Conservation (phyloP, 2,888 invertebrate species). For the Caenorhabditis zanzibari region DNA sequence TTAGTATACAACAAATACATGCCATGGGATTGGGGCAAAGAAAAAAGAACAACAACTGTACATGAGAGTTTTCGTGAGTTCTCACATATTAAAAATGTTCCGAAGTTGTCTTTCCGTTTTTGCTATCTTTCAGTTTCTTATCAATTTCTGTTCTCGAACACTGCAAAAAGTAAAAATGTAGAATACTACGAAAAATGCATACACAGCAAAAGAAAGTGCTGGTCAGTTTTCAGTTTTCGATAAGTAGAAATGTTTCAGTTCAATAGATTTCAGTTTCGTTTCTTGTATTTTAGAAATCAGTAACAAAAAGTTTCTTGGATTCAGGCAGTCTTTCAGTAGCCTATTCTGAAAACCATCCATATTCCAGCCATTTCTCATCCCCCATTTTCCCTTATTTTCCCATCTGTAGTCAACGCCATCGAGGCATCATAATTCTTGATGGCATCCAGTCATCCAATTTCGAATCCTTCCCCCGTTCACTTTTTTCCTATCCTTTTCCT, state of each 20-base stretch:
- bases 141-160: conserved; percentile 15
- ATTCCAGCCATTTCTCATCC: background rate
- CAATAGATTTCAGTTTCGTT: background rate
- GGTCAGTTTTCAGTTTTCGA: background rate
- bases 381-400: background rate
- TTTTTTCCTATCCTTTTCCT: conserved; percentile 22
- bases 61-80: conserved; percentile 3
- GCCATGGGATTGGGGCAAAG: background rate
- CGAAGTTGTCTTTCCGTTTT: background rate
- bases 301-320: background rate
- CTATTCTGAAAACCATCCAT: background rate
- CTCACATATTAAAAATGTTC: conserved; percentile 39
- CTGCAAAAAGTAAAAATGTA: conserved; percentile 3
- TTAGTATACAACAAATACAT: conserved; percentile 16
- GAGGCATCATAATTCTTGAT: conserved; percentile 63
- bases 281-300: background rate
- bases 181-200: conserved; percentile 9
- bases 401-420: conserved; percentile 33
- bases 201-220: conserved; percentile 15
- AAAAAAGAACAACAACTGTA: conserved; percentile 2
- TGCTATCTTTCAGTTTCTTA: conserved; percentile 30
- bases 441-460: conserved; percentile 61
- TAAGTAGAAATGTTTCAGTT: background rate
- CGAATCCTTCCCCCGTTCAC: conserved; percentile 52
- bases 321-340: too few relatives aligned